Evolutionary conservation across 2,113 vertebrate genomes (phyloP), one percentile per base, ranked within the genome.

Genomic region (Plectropomus leopardus): DNA sequence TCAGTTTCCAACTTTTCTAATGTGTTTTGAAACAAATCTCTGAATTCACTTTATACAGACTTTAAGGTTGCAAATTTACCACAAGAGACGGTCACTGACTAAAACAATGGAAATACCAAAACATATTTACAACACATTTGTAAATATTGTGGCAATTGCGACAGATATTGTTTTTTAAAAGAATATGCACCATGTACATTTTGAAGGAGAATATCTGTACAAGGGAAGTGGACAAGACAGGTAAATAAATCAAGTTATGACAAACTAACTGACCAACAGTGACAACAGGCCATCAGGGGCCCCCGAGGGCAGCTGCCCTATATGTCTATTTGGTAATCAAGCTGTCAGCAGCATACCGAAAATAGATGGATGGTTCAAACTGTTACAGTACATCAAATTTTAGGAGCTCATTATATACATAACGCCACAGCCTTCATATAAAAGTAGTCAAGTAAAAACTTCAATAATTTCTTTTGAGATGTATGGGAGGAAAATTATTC

Each of bases 241-340:
- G 5, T 47, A 28, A 44, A 44, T 55, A 15, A 36, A 42, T 69
- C 9, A 26, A 40, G 16, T 54, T 19, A 54, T 36, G 1, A 16
- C 64, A 48, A 50, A 50, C 40, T 14, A 10, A 50, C 26, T n/a
- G 19, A 67, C 45, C 23, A 53, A 68, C 47, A 40, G n/a, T 40
- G 14, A 40, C 34, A 9, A 17, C 4, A 5, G 66, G 42, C 14
- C 40, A 15, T 64, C 15, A 17, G 40, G 7, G 16, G 23, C 13
- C 30, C 30, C 61, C 45, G 40, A 7, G 36, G 36, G 7, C 19
- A 34, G 44, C 4, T 50, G 21, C n/a, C 11, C 10, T 59, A 3
- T 24, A 40, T 54, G 9, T 2, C 55, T 73, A 21, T 7, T 32
- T 61, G 30, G 54, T 32, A 48, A 76, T 60, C 45, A 50, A 68